Evolutionary conservation across 2,797 vertebrate species (phyloP), one percentile per base, ranked within the genome.

Genomic region (Danio aesculapii): DNA sequence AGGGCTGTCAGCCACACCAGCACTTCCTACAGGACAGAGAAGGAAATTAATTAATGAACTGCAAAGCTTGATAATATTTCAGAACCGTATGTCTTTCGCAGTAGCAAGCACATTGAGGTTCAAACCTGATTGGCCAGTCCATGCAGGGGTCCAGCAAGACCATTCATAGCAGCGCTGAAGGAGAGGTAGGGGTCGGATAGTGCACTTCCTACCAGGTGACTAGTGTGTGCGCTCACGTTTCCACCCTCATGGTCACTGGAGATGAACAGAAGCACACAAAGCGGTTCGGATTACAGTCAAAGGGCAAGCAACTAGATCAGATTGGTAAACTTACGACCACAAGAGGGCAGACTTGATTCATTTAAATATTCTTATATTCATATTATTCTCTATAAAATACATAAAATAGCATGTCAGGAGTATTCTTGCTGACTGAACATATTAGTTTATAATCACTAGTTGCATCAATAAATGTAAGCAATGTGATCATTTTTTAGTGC

Each of bases 111-210:
- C 2, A 44, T 10, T 43, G 11, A 75, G n/a, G 10, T 16, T 59
- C 63, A 11, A 88, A 99, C 98, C 96, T 99, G 98, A 91, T 99
- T 99, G 84, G 98, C 98, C 30, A 99, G 91, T 55, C 98, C 98
- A 0, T 99, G 98, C 67, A 99, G 93, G 82, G 98, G 98, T 86
- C 98, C 98, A 0, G 98, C 97, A 84, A 99, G 91, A 16, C 98
- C 97, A 0, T 99, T 99, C 97, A 98, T 97, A 66, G 97, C 97
- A 0, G 98, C 98, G 0, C 97, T 95, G 79, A 99, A 99, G 91
- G 97, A 95, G 75, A 99, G 93, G 91, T 98, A 99, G 2, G 98
- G 98, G 88, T 99, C 98, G 0, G 98, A 99, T 55, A 99, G 92
- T 50, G 98, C 97, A 21, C 97, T 99, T 76, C 97, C 97, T 50